Base-by-base conservation (phyloP, 1,140 invertebrate species). In the Caenorhabditis latens region DNA sequence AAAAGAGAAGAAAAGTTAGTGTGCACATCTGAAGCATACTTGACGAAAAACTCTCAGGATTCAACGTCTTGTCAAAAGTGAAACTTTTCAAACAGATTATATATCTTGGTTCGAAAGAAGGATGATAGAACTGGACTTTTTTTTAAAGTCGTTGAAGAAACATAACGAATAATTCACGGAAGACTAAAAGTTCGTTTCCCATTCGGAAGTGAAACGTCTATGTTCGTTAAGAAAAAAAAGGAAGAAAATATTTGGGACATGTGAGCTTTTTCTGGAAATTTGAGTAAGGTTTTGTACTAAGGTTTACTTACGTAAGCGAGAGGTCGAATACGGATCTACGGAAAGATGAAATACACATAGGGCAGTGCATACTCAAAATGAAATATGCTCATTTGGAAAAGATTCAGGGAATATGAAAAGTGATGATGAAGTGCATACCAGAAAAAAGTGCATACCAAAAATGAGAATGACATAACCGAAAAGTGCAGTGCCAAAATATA, bases 21-120 rank as follows among this genome's bases (percentile, higher is more conserved):
- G 21, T 71, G 42, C 65, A 43, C 19, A 19, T 71, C 40, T 71
- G 42, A 71, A 71, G 65, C 16, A 48, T 53, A 32, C 46, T 79
- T 79, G 71, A 79, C 71, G 46, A 79, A 4, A 42, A n/a, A n/a
- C 46, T 79, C 46, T 79, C 71, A 79, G 21, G 71, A 79, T 11
- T 79, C 71, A 79, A 48, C 40, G 71, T 79, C 19, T 79, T 46
- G 21, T 75, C 40, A 43, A 46, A 75, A 75, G 40, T 79, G 46
- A 79, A 79, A 79, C 71, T 48, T 79, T 9, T 11, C 71, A 24
- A 79, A 50, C 71, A 50, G 43, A 50, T 50, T 50, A 32, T 79
- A 79, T 48, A 2, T 40, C 24, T 6, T 53, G 71, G n/a, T 24
- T 9, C 46, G 42, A 71, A 71, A 71, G 4, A 46, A 71, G 4